Conservation (phyloP, 2,113 vertebrate genomes). For the Odobenus rosmarus region DNA sequence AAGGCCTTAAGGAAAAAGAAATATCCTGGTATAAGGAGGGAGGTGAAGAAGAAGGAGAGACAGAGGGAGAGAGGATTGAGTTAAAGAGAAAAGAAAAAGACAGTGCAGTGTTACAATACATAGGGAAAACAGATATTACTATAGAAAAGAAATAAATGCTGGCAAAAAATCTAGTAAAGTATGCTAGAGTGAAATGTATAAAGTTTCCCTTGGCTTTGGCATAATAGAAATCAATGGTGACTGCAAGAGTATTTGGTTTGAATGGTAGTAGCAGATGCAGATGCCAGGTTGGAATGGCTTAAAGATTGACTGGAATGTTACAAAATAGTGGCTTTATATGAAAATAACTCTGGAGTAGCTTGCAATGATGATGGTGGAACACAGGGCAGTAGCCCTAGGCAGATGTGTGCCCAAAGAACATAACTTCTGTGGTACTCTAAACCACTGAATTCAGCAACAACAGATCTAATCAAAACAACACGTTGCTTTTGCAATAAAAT, state of each 20-base stretch:
- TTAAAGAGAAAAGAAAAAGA: not conserved
- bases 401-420: not conserved
- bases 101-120: not conserved
- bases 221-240: not conserved
- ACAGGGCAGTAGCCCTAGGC: too few species aligned
- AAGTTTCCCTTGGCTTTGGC: not conserved
- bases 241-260: not conserved
- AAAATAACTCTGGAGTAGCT: not conserved
- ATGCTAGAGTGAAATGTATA: not conserved
- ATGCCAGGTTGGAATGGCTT: not conserved
- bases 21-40: not conserved
- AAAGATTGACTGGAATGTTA: not conserved
- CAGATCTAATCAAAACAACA: not conserved
- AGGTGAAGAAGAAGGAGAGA: not conserved
- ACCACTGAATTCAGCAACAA: not conserved
- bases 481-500: not conserved
- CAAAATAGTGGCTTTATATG: not conserved
- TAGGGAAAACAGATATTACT: not conserved
- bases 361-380: not conserved
- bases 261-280: not conserved
- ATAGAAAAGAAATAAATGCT: not conserved
- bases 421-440: not conserved
- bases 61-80: not conserved
- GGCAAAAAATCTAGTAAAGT: not conserved
- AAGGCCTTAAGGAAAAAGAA: not conserved